Evolutionary conservation across 2,888 invertebrate genomes (phyloP), one percentile per base, ranked within the genome.

Genomic region (Ophonus ardosiacus): DNA sequence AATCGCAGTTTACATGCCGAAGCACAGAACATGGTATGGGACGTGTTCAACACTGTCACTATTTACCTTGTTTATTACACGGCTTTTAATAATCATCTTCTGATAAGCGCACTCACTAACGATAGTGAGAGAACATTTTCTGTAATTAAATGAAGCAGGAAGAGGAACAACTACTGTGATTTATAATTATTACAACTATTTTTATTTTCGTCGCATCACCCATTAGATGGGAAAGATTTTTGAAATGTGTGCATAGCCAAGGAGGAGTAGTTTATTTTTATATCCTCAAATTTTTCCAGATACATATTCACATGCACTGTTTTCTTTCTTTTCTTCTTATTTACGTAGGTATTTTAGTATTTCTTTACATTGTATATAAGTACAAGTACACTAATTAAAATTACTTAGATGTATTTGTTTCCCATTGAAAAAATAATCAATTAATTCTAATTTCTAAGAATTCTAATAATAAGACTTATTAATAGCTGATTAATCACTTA

Each of bases 61-160:
- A 74, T 43, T 74, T 74, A 74, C 71, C 43, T 74, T 74, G 71
- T 74, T 74, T 74, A 74, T 74, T 74, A 74, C 71, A 74, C 71
- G 18, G 18, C 17, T 68, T 74, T 74, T 74, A 74, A 74, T 74
- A 74, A 74, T 74, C 40, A 74, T 74, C 71, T 74, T 17, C 71
- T 74, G 71, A 74, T 74, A 43, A 43, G 17, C 43, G 40, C 71
- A 74, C 71, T 74, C n/a, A 43, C 71, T 74, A 71, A 40, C 68
- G 68, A 71, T 38, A 71, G 68, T 38, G 38, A 40, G 15, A 8
- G 40, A 40, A 18, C 40, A 74, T 40, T 74, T 74, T 40, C 71
- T 74, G 71, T 74, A 74, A 74, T 74, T 74, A 43, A 74, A 51
- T 43, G 71, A 15, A 40, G 40, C 71, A 74, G 71, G 71, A 74